Percentiles rank a stretch among this genome's conserved stretches.
Conservation (phyloP, 1,140 invertebrate genomes). For the Pseudomyrmex cubaensis region DNA sequence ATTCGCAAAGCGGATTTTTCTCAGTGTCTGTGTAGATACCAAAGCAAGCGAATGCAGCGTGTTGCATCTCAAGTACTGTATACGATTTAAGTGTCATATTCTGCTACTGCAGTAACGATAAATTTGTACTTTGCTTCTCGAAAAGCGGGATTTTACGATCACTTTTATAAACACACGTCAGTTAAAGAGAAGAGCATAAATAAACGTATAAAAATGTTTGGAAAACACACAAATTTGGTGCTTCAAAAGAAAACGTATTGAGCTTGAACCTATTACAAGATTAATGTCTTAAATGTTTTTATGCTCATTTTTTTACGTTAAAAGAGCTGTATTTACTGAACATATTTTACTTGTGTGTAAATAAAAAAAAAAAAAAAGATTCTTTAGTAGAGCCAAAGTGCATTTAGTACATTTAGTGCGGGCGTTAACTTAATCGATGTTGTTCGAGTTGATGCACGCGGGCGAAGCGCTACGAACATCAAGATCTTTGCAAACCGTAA, state of each 20-base stretch:
- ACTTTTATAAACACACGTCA: constrained; percentile 7
- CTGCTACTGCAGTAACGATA: background rate
- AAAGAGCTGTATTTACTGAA: background rate
- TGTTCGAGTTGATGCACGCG: constrained; percentile 15
- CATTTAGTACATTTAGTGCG: background rate
- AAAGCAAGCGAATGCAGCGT: background rate
- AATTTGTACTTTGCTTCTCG: constrained; percentile 8
- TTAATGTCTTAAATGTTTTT: background rate
- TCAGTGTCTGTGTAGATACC: constrained; percentile 17
- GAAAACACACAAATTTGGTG: background rate
- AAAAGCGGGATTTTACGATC: constrained; percentile 16
- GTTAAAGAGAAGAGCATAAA: background rate
- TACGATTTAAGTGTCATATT: constrained; percentile 36
- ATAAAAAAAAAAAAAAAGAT: background rate
- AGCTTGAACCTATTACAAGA: background rate
- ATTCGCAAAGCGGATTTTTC: constrained; percentile 52
- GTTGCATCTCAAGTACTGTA: constrained; percentile 22
- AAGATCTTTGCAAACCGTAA: constrained; percentile 63
- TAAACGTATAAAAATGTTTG: background rate
- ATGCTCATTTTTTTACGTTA: background rate
- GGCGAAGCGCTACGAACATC: constrained; percentile 48
- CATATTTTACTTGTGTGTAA: background rate
- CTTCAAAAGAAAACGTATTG: background rate
- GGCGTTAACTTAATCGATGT: constrained; percentile 17
- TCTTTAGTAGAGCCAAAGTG: background rate